Conservation (phyloP, 2,888 invertebrate species). For the Ophraella communa region DNA sequence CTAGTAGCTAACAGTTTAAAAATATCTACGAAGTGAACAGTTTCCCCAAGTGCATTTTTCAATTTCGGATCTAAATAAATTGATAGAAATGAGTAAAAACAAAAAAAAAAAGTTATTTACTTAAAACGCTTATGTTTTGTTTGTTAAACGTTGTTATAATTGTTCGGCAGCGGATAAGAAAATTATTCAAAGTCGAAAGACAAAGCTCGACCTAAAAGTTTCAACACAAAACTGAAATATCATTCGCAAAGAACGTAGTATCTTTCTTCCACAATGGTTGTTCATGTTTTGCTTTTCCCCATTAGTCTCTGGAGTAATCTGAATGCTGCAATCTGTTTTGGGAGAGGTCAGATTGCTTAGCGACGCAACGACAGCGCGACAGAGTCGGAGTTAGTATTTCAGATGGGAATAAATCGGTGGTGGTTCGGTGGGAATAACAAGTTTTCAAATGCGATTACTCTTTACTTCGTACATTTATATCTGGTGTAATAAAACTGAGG, state of each 20-base stretch:
- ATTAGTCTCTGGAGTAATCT: constrained; percentile 46
- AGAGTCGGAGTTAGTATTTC: constrained; percentile 17
- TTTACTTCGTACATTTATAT: no score
- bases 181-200: no score
- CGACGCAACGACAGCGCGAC: neutral
- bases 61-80: no score
- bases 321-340: constrained; percentile 43
- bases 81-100: no score
- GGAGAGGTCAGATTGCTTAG: constrained; percentile 11
- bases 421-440: constrained; percentile 17
- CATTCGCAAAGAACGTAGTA: constrained; percentile 46
- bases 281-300: constrained; percentile 49
- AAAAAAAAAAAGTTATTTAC: no score
- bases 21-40: no score
- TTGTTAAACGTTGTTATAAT: no score
- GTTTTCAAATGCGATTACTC: neutral
- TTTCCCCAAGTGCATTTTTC: no score
- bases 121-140: no score
- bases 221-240: constrained; percentile 32
- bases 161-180: neutral
- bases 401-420: constrained; percentile 12
- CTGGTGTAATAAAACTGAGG: no score
- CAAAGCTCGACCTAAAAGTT: constrained; percentile 37
- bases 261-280: constrained; percentile 47
- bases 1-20: no score